Base-by-base conservation (phyloP, 1,140 invertebrate species). In the Nasonia giraulti region DNA sequence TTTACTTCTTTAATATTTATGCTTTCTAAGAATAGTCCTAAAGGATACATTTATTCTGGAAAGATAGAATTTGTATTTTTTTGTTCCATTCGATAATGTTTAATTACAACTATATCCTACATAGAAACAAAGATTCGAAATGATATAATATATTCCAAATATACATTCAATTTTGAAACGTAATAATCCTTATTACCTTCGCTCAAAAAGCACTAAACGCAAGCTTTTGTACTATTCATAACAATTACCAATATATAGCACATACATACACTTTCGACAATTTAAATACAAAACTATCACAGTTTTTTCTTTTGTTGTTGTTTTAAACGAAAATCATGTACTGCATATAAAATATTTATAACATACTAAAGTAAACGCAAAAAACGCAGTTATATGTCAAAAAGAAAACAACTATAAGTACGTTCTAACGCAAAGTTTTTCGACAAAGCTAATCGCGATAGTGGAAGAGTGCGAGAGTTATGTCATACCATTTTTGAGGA, bases 221-320 rank as follows among this genome's bases (percentile, higher is more conserved):
- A 62, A n/a, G 17, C 2, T 17, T 62, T 62, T 62, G 55, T 62
- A 62, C 55, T 62, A 62, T 62, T 17, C 1, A 37, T 37, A 62
- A 62, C 55, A n/a, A 62, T 62, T n/a, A 62, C 55, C 55, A 62
- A 62, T 87, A 88, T 86, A 62, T 86, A 71, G 79, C 80, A 74
- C 86, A 88, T 81, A 84, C 85, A 89, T 82, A 81, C 74, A 62
- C 50, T 73, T 80, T 79, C 79, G 55, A 75, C 76, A 73, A 73
- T 73, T 73, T 6, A 73, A 73, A 73, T 73, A 73, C 27, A 73
- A 73, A 73, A 73, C 33, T 73, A 73, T 73, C 69, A 73, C 69
- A 73, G 69, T 33, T 73, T 73, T 73, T 73, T 14, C 69, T 33
- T 31, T 73, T 14, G n/a, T 33, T 31, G 14, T 7, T 62, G 55